Percentiles rank a stretch among this genome's conserved stretches.
Evolutionary conservation across 1,140 invertebrate genomes (phyloP).

Genomic region (Nasonia giraulti): DNA sequence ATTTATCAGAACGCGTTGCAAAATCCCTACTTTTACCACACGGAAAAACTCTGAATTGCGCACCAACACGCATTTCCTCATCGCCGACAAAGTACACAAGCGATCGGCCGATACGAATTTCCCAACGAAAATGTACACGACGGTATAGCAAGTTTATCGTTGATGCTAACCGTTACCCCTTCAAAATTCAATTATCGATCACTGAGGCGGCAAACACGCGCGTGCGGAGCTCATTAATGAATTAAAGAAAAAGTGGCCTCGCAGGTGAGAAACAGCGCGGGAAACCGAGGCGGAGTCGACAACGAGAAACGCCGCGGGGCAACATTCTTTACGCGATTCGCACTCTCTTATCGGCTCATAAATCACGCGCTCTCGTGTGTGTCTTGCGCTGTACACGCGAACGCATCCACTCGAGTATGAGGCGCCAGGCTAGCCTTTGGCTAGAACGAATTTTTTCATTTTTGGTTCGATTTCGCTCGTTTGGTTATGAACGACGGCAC

Average conservation of each 20-base stretch:
- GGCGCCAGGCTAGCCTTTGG: not conserved
- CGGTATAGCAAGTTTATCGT: no score
- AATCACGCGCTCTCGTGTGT: constrained; percentile 21
- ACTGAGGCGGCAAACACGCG: not conserved
- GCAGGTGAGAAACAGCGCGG: not conserved
- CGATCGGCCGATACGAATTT: not conserved
- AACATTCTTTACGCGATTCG: constrained; percentile 32
- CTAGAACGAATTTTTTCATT: no score
- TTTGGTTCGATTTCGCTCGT: no score
- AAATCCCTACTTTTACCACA: constrained; percentile 26
- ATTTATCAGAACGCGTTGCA: constrained; percentile 31
- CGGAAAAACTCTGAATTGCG: not conserved
- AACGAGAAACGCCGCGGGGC: not conserved
- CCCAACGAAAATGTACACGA: not conserved
- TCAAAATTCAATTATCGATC: no score
- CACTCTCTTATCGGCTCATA: constrained; percentile 45
- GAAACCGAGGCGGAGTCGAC: constrained; percentile 1
- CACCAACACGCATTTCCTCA: not conserved
- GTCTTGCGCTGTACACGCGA: constrained; percentile 25
- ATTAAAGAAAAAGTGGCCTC: not conserved
- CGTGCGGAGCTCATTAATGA: not conserved
- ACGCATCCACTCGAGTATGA: constrained; percentile 30
- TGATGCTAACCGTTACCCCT: no score
- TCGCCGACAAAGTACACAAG: not conserved
- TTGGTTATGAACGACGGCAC: no score